These are phyloP conservation scores for Hedychridium roseum DNA, from an alignment of 2,888 invertebrate species.

Conservation along the genomic window DNA sequence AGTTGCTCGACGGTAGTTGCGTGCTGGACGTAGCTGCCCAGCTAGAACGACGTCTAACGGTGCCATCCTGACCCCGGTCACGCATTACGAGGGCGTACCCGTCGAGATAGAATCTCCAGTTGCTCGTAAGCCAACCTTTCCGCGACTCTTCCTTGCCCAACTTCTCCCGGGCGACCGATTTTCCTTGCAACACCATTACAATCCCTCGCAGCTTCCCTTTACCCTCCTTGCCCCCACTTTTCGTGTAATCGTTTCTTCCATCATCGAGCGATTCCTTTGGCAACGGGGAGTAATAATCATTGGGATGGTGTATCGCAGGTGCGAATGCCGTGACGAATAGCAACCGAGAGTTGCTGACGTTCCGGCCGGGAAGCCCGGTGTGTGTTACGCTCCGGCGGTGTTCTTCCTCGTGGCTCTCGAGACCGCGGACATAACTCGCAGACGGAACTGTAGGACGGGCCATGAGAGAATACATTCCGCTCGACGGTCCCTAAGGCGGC, in stretches of 20 bases:
- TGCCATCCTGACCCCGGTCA: constrained; percentile 53
- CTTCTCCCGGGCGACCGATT: no score
- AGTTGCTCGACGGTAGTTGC: no score
- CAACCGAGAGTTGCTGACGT: background rate
- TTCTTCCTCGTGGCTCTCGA: constrained; percentile 5
- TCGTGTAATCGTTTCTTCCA: background rate
- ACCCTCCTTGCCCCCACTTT: background rate
- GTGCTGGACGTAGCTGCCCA: constrained; percentile 12
- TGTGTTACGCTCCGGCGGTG: constrained; percentile 3
- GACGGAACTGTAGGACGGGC: background rate
- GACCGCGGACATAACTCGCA: background rate
- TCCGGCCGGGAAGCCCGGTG: background rate
- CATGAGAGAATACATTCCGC: no score
- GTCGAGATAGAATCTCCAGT: constrained; percentile 35
- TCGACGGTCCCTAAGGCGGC: no score
- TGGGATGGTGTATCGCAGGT: no score
- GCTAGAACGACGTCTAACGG: constrained; percentile 44
- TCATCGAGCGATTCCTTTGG: background rate
- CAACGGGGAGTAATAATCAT: no score
- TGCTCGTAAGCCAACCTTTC: constrained; percentile 30
- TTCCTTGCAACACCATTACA: constrained; percentile 15
- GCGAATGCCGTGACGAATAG: no score
- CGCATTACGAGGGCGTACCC: constrained; percentile 38
- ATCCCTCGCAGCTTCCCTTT: constrained; percentile 3
- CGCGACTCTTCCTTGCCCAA: no score